These are phyloP conservation scores for Actinemys pallida DNA, from an alignment of 2,113 vertebrate genomes.

Conservation along the genomic window DNA sequence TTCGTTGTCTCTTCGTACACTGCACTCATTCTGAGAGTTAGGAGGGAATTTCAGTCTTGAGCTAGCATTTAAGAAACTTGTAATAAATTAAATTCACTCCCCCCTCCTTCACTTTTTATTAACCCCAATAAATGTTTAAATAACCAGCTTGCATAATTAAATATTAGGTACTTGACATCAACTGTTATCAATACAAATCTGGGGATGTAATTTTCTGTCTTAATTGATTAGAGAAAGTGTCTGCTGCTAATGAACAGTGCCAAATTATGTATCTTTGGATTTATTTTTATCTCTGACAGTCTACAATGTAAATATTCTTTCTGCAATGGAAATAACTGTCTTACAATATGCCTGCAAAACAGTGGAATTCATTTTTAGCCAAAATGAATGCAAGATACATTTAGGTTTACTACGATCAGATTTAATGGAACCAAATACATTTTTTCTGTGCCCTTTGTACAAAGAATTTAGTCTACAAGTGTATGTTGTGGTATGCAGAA, in stretches of 20 bases:
- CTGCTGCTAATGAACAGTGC: not conserved
- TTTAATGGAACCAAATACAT: not conserved
- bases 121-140: slow-evolving; percentile 17
- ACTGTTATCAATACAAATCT: not conserved
- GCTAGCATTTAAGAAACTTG: too few relatives aligned
- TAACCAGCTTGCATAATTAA: slow-evolving; percentile 5
- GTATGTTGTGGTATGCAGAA: not conserved
- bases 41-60: too few relatives aligned
- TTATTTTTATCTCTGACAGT: not conserved
- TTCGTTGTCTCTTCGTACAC: too few relatives aligned
- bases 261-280: not conserved
- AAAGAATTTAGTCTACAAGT: not conserved
- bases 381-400: not conserved
- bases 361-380: not conserved
- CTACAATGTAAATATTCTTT: not conserved
- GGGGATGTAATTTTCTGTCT: not conserved
- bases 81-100: too few relatives aligned
- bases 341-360: not conserved
- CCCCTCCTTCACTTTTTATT: too few relatives aligned
- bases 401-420: not conserved
- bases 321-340: not conserved
- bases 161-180: slow-evolving; percentile 9
- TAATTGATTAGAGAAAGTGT: not conserved
- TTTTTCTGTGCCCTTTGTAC: not conserved
- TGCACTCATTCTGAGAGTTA: too few relatives aligned